phyloP scores from a whole-genome alignment of 2,888 invertebrate genomes.

The Pharmacophagus antenor region DNA sequence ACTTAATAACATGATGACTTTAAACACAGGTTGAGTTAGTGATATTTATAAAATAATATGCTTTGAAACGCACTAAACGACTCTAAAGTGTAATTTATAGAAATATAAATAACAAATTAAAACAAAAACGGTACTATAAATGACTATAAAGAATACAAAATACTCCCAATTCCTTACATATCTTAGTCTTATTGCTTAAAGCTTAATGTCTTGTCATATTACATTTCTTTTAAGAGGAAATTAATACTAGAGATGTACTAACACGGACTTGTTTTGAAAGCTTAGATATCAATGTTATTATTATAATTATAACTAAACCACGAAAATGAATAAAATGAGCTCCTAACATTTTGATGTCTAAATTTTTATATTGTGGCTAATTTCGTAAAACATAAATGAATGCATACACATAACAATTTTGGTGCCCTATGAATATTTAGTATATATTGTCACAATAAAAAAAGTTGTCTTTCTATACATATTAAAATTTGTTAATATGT shows the following conservation, averaged over 20 bases:
- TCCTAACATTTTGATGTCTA: no score
- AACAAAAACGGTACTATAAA: slow-evolving; percentile 39
- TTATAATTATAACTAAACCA: no score
- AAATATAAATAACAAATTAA: slow-evolving; percentile 36
- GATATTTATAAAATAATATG: slow-evolving; percentile 14
- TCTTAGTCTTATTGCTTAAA: slow-evolving; percentile 63
- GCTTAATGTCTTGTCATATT: slow-evolving; percentile 43
- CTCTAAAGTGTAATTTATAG: slow-evolving; percentile 20
- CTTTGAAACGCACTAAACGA: slow-evolving; percentile 4
- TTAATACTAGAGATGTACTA: neutral
- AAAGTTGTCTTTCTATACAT: neutral
- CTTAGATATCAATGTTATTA: no score
- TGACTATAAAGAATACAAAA: slow-evolving; percentile 49
- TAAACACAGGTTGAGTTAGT: slow-evolving; percentile 24
- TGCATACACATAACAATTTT: no score
- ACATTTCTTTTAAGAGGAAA: neutral
- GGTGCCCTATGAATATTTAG: no score
- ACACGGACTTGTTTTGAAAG: no score
- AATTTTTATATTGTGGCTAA: no score
- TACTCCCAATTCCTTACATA: slow-evolving; percentile 45
- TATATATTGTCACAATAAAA: no score
- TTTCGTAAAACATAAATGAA: no score
- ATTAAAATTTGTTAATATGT: neutral
- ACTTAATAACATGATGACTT: slow-evolving; percentile 13
- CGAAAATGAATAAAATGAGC: no score